Evolutionary conservation across 2,797 vertebrate species (phyloP).

Genomic region (Parauchenoglanis ngamensis): DNA sequence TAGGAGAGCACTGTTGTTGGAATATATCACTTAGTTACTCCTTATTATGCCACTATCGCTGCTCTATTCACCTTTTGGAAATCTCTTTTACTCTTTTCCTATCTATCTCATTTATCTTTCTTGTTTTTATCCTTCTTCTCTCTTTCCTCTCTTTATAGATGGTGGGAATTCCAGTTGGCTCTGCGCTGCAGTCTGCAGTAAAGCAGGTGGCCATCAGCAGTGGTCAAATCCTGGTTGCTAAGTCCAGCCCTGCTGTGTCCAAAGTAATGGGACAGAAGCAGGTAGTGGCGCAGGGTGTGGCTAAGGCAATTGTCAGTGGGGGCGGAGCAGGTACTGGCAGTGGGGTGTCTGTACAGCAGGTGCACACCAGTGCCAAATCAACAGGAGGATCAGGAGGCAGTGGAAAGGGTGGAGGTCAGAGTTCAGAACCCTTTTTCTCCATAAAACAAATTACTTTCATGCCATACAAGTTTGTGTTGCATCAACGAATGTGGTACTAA

Average conservation of each 20-base stretch:
- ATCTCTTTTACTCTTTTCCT: background rate
- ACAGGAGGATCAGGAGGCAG: slow-evolving; percentile 78
- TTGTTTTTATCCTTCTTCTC: no score
- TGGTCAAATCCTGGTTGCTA: slow-evolving; percentile 95
- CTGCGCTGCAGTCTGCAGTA: slow-evolving; percentile 87
- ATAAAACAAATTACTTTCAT: background rate
- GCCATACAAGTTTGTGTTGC: background rate
- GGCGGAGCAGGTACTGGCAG: slow-evolving; percentile 69
- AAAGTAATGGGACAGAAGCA: slow-evolving; percentile 93
- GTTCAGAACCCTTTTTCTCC: slow-evolving; percentile 68
- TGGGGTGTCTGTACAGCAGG: slow-evolving; percentile 84
- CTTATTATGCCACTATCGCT: background rate
- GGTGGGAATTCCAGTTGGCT: slow-evolving; percentile 89
- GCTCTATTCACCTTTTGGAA: background rate
- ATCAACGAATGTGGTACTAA: background rate
- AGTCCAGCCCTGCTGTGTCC: slow-evolving; percentile 84
- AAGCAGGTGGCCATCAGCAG: slow-evolving; percentile 96
- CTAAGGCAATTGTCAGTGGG: slow-evolving; percentile 91
- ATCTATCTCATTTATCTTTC: background rate
- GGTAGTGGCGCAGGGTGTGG: slow-evolving; percentile 94
- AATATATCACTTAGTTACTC: background rate
- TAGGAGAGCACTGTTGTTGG: background rate
- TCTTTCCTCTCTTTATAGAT: slow-evolving; percentile 73
- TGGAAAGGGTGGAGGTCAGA: slow-evolving; percentile 89
- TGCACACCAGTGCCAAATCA: slow-evolving; percentile 81